Conservation (phyloP, 2,113 vertebrate genomes). For the Seriola aureovittata region DNA sequence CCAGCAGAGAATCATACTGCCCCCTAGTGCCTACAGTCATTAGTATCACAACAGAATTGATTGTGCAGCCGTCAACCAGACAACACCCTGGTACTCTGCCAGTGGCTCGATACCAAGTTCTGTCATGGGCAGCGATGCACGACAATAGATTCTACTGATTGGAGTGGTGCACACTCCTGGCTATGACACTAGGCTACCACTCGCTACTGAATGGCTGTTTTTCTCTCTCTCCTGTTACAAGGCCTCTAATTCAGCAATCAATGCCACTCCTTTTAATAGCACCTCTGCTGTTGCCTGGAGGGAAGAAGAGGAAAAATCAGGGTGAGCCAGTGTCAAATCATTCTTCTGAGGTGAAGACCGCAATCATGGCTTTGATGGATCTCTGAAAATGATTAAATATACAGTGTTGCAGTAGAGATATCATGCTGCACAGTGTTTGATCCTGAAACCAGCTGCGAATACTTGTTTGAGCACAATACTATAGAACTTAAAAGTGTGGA, state of each 20-base stretch:
- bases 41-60: conserved; percentile 62
- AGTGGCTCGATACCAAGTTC: conserved; percentile 81
- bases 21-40: conserved; percentile 69
- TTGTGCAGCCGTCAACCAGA: conserved; percentile 75
- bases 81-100: conserved; percentile 80
- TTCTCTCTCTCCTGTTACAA: conserved; percentile 71
- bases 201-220: conserved; percentile 74
- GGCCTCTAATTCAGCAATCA: conserved; percentile 79
- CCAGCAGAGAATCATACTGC: conserved; percentile 81
- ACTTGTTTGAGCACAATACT: conserved; percentile 11
- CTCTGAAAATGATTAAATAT: conserved; percentile 31
- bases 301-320: conserved; percentile 56
- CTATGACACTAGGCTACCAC: conserved; percentile 71
- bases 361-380: conserved; percentile 52
- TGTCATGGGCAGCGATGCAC: conserved; percentile 79
- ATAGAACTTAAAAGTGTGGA: neutral
- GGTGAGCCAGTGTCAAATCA: conserved; percentile 46
- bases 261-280: conserved; percentile 79
- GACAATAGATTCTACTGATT: conserved; percentile 83
- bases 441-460: conserved; percentile 20
- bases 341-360: conserved; percentile 53
- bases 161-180: conserved; percentile 76
- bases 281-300: conserved; percentile 54
- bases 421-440: conserved; percentile 9
- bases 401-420: neutral